Evolutionary conservation across 2,113 vertebrate species (phyloP), one percentile per base, ranked within the genome.

Genomic region (Plecotus auritus): DNA sequence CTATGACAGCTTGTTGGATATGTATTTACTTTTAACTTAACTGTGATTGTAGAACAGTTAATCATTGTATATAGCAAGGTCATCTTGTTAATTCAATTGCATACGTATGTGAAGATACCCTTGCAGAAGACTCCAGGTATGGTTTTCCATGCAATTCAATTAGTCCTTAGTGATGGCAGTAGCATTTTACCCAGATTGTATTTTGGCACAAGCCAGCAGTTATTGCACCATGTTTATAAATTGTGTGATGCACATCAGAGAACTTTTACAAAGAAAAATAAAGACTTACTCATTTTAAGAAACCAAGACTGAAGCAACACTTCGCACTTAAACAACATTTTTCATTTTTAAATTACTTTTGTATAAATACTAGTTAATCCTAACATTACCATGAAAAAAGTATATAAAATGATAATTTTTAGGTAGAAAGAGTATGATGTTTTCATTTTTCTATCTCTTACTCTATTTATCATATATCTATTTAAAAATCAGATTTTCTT

Each of bases 281-380:
- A 92, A 59, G 56, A 85, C 14, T 87, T 92, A 89, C 47, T 20
- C 42, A 92, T 86, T 96, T 96, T 69, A 78, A 76, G 59, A 93
- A 97, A 90, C 14, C 72, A 95, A 95, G 87, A 73, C 45, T 73
- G 61, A 85, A 92, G 59, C 5, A 85, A 88, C 17, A 88, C 42
- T 37, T 92, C 85, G 35, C 54, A 94, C 26, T 88, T 72, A 93
- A 93, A 83, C 59, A 67, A 64, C 28, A 83, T 85, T 94, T 85
- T 93, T 88, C 10, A 90, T 91, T 80, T 96, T 77, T 13, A 91
- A 92, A 85, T 92, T 74, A 77, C 20, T 89, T 94, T 95, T 87
- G 14, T n/a, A 77, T 54, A 42, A 96, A 80, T 84, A 64, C 13
- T 90, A 93, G 93, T 92, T 94, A 78, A 87, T 95, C 35, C 77